Conservation (phyloP, 2,797 vertebrate species). For the Epinephelus coioides region DNA sequence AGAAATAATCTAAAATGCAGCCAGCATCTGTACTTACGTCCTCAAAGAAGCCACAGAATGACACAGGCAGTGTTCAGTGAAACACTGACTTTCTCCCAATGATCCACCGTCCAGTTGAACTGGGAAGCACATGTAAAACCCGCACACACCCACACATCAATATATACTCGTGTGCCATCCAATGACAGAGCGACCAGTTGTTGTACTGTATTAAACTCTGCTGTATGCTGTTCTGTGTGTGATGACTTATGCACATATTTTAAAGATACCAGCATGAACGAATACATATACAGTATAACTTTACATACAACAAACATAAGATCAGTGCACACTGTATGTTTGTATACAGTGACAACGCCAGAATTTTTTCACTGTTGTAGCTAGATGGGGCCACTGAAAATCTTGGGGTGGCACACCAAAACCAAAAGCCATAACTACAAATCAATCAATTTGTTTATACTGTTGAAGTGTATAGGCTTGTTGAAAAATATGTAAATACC, state of each 20-base stretch:
- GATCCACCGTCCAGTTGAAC: constrained; percentile 56
- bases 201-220: constrained; percentile 17
- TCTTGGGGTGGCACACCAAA: too few species aligned
- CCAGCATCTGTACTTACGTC: constrained; percentile 60
- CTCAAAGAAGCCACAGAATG: constrained; percentile 40
- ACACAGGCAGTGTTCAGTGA: constrained; percentile 39
- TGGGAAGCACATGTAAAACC: constrained; percentile 39
- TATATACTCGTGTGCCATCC: constrained; percentile 64
- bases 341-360: neutral
- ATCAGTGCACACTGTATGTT: neutral
- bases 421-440: neutral
- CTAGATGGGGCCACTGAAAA: too few species aligned
- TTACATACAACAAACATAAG: neutral
- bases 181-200: constrained; percentile 49
- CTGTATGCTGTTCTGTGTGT: neutral
- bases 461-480: too few species aligned
- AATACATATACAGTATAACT: neutral
- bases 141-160: constrained; percentile 65
- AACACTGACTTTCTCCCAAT: constrained; percentile 36
- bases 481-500: too few species aligned
- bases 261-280: neutral
- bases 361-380: too few species aligned
- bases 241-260: neutral
- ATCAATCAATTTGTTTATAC: too few species aligned
- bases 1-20: constrained; percentile 15